phyloP scores from a whole-genome alignment of 2,797 vertebrate species.

The Scleropages formosus region DNA sequence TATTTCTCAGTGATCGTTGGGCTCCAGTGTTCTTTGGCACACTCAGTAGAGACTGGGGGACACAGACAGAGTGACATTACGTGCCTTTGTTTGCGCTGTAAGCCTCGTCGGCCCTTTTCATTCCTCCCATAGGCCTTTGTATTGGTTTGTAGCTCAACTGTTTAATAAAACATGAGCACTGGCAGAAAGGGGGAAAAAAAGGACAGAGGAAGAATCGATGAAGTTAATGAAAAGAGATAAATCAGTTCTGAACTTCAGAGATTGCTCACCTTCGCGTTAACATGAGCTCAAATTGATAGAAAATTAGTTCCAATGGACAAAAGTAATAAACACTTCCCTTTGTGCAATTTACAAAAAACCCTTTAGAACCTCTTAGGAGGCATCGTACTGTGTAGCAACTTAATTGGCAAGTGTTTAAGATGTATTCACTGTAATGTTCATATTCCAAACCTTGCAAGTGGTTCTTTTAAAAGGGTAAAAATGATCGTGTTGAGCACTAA shows the following conservation, averaged over 20 bases:
- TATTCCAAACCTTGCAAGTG: not conserved
- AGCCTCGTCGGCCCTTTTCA: not conserved
- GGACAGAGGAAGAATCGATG: slow-evolving; percentile 35
- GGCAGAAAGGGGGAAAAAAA: not conserved
- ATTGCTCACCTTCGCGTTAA: slow-evolving; percentile 37
- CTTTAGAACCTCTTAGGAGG: not conserved
- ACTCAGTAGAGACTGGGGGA: not conserved
- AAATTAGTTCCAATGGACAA: slow-evolving; percentile 38
- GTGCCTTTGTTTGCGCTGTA: slow-evolving; percentile 16
- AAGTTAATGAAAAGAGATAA: slow-evolving; percentile 42
- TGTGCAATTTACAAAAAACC: slow-evolving; percentile 34
- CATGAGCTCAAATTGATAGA: slow-evolving; percentile 39
- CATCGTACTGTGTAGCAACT: slow-evolving; percentile 2
- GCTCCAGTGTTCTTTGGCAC: not conserved
- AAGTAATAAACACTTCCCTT: slow-evolving; percentile 41
- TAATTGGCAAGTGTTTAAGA: slow-evolving; percentile 30
- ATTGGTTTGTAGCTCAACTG: slow-evolving; percentile 25
- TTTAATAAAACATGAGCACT: slow-evolving; percentile 39
- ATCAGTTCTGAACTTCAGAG: slow-evolving; percentile 42
- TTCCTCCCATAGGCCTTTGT: slow-evolving; percentile 24
- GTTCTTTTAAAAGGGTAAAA: slow-evolving; percentile 1
- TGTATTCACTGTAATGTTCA: slow-evolving; percentile 9
- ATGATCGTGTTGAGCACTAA: not conserved
- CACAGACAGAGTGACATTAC: not conserved
- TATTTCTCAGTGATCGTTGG: too few species aligned